A percentile compares a stretch with the other conserved stretches of the same genome.
Evolutionary conservation across 1,140 invertebrate genomes (phyloP).

Genomic region (Antheraea pernyi): DNA sequence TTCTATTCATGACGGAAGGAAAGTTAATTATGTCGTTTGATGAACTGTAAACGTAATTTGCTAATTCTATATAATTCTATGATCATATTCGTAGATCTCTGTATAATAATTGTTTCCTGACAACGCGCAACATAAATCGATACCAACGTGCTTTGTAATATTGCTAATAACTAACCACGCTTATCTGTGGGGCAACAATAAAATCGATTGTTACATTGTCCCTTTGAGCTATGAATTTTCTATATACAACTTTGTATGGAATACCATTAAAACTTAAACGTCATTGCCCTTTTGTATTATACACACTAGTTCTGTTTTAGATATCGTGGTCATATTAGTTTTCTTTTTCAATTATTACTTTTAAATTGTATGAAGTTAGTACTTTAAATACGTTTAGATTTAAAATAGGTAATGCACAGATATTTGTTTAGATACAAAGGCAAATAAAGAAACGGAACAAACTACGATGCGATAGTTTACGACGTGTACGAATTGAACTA

Average conservation of each 20-base stretch:
- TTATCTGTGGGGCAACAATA: conserved; percentile 41
- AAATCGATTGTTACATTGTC: conserved; percentile 42
- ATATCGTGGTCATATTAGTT: too few relatives aligned
- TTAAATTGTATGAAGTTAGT: too few relatives aligned
- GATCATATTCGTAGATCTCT: conserved; percentile 36
- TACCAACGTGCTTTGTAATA: conserved; percentile 21
- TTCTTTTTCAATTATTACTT: neutral
- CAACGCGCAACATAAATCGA: conserved; percentile 47
- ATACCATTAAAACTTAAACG: neutral
- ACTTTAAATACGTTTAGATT: too few relatives aligned
- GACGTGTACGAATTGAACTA: too few relatives aligned
- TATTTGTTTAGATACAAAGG: too few relatives aligned
- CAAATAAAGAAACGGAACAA: too few relatives aligned
- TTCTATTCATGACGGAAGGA: conserved; percentile 32
- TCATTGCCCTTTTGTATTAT: conserved; percentile 3
- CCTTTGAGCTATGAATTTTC: conserved; percentile 36
- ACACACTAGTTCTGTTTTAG: neutral
- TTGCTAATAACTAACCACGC: conserved; percentile 31
- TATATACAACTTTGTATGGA: conserved; percentile 12
- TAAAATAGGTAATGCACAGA: too few relatives aligned
- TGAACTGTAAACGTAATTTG: conserved; percentile 23
- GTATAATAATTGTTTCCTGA: conserved; percentile 41
- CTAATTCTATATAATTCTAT: conserved; percentile 34
- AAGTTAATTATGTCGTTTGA: conserved; percentile 32
- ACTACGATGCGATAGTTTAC: too few relatives aligned